Percentiles rank a stretch among this genome's conserved stretches.
These are phyloP conservation scores for Porites divaricata DNA, from an alignment of 92 coral and sea anemone species.

Conservation along the genomic window DNA sequence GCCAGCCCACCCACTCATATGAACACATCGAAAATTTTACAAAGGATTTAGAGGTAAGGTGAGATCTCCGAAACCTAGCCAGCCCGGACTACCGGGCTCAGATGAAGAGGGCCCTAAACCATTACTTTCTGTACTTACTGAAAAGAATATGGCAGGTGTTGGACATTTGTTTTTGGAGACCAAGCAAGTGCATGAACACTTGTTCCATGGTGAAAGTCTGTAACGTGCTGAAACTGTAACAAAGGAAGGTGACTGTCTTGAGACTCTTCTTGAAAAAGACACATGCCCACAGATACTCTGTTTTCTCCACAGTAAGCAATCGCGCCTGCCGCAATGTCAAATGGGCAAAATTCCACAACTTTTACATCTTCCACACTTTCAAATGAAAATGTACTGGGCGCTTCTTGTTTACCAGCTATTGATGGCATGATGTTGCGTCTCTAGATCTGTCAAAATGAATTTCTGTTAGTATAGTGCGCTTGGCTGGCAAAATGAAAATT, in stretches of 20 bases:
- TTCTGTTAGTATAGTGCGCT: neutral
- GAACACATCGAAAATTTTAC: no score
- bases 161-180: conserved; percentile 87
- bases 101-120: no score
- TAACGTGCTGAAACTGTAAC: conserved; percentile 86
- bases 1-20: no score
- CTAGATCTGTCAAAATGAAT: neutral
- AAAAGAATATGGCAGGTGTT: conserved; percentile 77
- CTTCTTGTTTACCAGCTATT: conserved; percentile 42
- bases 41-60: no score
- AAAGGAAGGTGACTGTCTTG: conserved; percentile 66
- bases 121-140: conserved; percentile 70
- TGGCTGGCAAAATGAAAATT: no score
- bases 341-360: conserved; percentile 95
- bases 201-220: conserved; percentile 93
- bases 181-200: conserved; percentile 85
- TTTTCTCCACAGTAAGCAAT: conserved; percentile 93
- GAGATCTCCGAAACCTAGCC: no score
- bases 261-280: conserved; percentile 84
- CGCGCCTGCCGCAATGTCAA: conserved; percentile 70
- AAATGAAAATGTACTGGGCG: conserved; percentile 81
- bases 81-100: no score
- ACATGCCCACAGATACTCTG: conserved; percentile 79
- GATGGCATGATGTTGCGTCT: conserved; percentile 25
- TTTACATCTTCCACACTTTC: conserved; percentile 85